Conservation (phyloP, 2,797 vertebrate species). For the Pipistrellus kuhlii region DNA sequence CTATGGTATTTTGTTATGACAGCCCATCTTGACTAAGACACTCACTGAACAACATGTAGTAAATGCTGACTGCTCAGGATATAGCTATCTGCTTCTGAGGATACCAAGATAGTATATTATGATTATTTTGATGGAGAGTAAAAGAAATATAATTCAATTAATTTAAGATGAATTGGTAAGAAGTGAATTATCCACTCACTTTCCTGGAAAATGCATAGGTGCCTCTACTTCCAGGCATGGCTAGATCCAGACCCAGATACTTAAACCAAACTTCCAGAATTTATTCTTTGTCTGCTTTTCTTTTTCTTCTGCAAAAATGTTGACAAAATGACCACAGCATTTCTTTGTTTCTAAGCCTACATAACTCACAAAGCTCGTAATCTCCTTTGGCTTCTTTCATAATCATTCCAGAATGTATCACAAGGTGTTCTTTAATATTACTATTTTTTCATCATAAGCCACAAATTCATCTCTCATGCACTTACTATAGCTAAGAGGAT, state of each 20-base stretch:
- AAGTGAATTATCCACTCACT: not conserved
- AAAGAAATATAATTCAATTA: not conserved
- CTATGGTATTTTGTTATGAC: not conserved
- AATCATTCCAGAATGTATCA: not conserved
- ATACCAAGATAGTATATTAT: not conserved
- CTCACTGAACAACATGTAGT: not conserved
- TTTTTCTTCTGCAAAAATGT: not conserved
- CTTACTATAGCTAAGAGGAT: not conserved
- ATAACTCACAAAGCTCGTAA: not conserved
- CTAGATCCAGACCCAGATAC: not conserved
- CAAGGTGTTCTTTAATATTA: not conserved
- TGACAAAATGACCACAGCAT: not conserved
- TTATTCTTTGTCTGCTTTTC: not conserved
- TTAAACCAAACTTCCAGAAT: not conserved
- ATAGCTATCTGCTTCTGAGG: not conserved
- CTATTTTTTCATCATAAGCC: not conserved
- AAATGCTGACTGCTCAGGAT: not conserved
- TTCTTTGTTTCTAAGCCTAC: not conserved
- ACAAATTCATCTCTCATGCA: not conserved
- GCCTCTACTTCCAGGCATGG: not conserved
- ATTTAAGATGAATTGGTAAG: not conserved
- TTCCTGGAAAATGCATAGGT: not conserved
- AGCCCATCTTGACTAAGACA: not conserved
- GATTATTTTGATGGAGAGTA: not conserved
- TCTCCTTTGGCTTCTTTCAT: not conserved